Evolutionary conservation across 2,113 vertebrate genomes (phyloP).

Genomic region (Furnarius figulus): DNA sequence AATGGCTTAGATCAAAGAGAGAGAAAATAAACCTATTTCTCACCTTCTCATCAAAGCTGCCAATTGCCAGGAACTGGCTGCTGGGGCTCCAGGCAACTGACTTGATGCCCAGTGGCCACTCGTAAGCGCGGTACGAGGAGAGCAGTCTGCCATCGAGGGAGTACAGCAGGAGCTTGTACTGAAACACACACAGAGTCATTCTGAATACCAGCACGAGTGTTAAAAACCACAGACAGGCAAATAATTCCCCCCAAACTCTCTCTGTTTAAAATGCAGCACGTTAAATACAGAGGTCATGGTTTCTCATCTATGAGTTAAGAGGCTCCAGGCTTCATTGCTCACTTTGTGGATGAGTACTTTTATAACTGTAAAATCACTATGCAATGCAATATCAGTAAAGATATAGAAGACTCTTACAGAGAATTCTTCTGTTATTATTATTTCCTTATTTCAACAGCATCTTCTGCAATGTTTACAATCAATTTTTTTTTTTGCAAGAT

Average conservation of each 20-base stretch:
- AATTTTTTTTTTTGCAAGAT: background rate
- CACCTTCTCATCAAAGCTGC: constrained; percentile 97
- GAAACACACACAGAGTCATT: background rate
- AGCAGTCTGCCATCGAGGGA: constrained; percentile 92
- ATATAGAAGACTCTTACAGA: background rate
- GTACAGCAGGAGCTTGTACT: constrained; percentile 95
- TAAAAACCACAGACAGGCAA: background rate
- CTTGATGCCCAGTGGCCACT: constrained; percentile 93
- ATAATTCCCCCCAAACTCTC: background rate
- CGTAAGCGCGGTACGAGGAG: constrained; percentile 85
- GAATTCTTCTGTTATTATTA: background rate
- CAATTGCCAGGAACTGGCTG: constrained; percentile 93
- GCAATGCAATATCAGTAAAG: background rate
- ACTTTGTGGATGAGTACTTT: background rate
- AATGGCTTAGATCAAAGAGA: background rate
- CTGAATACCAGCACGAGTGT: background rate
- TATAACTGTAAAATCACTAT: background rate
- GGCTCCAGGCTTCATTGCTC: background rate
- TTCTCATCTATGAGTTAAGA: background rate
- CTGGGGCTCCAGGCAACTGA: constrained; percentile 91
- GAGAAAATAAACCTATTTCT: background rate
- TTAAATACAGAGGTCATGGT: background rate
- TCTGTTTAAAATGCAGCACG: background rate
- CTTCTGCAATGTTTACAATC: background rate
- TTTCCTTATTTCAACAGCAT: background rate